Evolutionary conservation across 2,888 invertebrate species (phyloP).

Genomic region (Achlya flavicornis): DNA sequence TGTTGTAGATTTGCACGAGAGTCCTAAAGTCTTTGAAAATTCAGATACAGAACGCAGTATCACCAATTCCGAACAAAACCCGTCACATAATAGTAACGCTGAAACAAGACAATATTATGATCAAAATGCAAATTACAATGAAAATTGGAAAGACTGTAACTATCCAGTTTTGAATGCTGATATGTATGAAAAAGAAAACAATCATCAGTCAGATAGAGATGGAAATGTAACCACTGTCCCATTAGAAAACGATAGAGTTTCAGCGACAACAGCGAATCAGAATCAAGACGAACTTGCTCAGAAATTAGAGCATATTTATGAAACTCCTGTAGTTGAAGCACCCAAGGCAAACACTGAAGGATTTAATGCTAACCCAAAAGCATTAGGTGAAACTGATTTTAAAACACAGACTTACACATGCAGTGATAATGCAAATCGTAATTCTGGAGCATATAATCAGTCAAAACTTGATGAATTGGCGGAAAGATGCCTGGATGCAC

Average conservation of each 20-base stretch:
- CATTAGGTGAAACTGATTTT: constrained; percentile 36
- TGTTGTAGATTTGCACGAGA: background rate
- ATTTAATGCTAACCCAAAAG: constrained; percentile 43
- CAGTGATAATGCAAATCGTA: constrained; percentile 16
- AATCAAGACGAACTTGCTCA: constrained; percentile 52
- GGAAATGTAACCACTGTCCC: constrained; percentile 12
- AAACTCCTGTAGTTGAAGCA: constrained; percentile 53
- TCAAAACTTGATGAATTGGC: constrained; percentile 41
- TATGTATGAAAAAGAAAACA: background rate
- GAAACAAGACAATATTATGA: background rate
- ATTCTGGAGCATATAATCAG: constrained; percentile 11
- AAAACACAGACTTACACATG: background rate
- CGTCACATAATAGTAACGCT: background rate
- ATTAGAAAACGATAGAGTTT: constrained; percentile 18
- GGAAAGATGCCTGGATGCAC: constrained; percentile 41
- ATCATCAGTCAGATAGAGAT: background rate
- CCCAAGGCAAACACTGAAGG: constrained; percentile 42
- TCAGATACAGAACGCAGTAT: background rate
- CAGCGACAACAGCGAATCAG: constrained; percentile 44
- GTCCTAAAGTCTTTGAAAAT: background rate
- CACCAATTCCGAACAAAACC: background rate
- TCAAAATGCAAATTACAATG: background rate
- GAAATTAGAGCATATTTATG: constrained; percentile 56
- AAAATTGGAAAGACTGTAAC: background rate
- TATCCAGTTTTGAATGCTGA: background rate